Conservation (phyloP, 2,888 invertebrate genomes). For the Andrena minutula region DNA sequence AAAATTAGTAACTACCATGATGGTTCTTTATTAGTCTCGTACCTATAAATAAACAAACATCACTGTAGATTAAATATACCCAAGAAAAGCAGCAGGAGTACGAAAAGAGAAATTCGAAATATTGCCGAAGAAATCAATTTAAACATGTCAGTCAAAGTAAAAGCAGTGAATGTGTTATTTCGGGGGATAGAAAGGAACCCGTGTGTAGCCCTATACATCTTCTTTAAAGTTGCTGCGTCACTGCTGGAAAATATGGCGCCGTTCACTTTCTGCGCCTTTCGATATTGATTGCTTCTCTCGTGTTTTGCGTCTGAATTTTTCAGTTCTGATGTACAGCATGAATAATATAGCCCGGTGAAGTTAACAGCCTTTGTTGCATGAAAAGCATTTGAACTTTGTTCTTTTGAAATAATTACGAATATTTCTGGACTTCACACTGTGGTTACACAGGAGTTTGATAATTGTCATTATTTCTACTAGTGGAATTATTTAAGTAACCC, state of each 20-base stretch:
- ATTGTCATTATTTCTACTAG: too few species aligned
- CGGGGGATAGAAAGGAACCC: slow-evolving; percentile 10
- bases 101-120: background rate
- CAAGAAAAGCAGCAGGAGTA: background rate
- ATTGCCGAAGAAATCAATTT: background rate
- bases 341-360: background rate
- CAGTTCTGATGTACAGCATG: background rate
- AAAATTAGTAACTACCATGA: too few species aligned
- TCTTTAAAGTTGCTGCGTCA: slow-evolving; percentile 8
- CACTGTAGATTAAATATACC: too few species aligned
- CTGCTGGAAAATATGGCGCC: slow-evolving; percentile 13
- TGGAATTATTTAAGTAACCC: too few species aligned
- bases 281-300: slow-evolving; percentile 10
- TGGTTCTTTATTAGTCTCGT: too few species aligned
- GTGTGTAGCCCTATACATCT: background rate
- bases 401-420: too few species aligned
- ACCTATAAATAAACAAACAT: too few species aligned
- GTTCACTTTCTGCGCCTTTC: slow-evolving; percentile 9
- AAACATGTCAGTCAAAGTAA: background rate
- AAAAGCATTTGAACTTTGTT: too few species aligned
- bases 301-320: background rate
- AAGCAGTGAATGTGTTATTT: background rate
- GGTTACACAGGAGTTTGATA: too few species aligned
- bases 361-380: too few species aligned
- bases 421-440: too few species aligned